phyloP scores from a whole-genome alignment of 1,140 invertebrate species.

The Mycetomoellerius zeteki region DNA sequence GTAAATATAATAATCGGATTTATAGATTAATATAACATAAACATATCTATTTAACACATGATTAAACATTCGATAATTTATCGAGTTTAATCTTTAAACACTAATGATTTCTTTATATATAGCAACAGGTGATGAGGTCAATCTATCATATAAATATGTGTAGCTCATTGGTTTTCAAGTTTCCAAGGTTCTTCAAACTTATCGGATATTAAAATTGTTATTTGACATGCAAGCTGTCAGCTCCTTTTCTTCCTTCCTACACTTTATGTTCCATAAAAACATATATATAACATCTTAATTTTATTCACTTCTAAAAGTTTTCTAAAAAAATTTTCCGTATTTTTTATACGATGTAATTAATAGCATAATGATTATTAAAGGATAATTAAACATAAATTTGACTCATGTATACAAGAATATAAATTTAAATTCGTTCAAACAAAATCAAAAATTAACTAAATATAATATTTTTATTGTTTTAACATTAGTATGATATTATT shows the following conservation, averaged over 20 bases:
- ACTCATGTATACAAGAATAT: not conserved
- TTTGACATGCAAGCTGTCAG: constrained; percentile 5
- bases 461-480: too few species aligned
- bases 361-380: too few species aligned
- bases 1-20: not conserved
- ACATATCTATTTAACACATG: not conserved
- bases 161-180: constrained; percentile 40
- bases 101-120: constrained; percentile 51
- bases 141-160: not conserved
- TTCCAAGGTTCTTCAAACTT: constrained; percentile 12
- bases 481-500: too few species aligned
- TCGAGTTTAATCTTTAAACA: not conserved
- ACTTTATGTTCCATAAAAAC: not conserved
- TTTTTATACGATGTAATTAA: not conserved
- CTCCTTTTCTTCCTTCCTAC: not conserved
- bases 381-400: not conserved
- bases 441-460: not conserved
- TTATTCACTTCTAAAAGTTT: not conserved
- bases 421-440: not conserved
- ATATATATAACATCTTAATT: not conserved
- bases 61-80: constrained; percentile 35
- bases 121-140: constrained; percentile 64
- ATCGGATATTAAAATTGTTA: not conserved
- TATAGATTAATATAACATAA: not conserved
- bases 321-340: not conserved